Conservation (phyloP, 2,888 invertebrate species). For the Eledona agricola region DNA sequence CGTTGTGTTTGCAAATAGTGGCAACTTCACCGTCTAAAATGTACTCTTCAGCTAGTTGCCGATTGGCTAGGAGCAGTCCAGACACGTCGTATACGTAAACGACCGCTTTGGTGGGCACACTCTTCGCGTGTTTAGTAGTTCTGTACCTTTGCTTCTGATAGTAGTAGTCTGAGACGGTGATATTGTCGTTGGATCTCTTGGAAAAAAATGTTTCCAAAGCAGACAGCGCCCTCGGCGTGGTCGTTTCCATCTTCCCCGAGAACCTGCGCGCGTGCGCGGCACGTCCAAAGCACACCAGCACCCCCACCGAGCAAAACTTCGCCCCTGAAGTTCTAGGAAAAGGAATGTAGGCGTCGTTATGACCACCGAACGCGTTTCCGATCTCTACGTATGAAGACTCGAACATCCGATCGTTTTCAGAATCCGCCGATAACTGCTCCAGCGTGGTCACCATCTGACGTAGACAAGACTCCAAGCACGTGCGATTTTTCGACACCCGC, state of each 20-base stretch:
- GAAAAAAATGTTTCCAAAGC: conserved; percentile 68
- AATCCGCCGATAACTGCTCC: conserved; percentile 69
- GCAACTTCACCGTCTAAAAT: conserved; percentile 68
- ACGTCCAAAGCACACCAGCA: conserved; percentile 86
- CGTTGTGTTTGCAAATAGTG: conserved; percentile 81
- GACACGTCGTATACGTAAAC: conserved; percentile 79
- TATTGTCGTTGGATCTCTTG: conserved; percentile 55
- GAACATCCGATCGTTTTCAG: conserved; percentile 62
- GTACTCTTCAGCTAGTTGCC: conserved; percentile 85
- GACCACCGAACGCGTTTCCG: conserved; percentile 58
- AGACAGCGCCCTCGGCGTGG: conserved; percentile 82
- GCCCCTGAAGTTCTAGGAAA: conserved; percentile 95
- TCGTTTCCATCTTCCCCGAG: conserved; percentile 75
- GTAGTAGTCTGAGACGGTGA: conserved; percentile 77
- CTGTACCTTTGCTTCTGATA: conserved; percentile 66
- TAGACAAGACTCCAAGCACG: conserved; percentile 88
- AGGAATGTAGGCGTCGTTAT: conserved; percentile 84
- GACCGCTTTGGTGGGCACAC: conserved; percentile 65
- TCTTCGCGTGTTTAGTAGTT: conserved; percentile 55
- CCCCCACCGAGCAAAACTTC: conserved; percentile 88
- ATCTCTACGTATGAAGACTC: conserved; percentile 48
- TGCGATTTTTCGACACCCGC: conserved; percentile 83
- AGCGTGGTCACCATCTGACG: conserved; percentile 73
- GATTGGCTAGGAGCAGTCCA: conserved; percentile 79
- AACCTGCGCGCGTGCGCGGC: conserved; percentile 72